Percentiles rank a stretch among this genome's conserved stretches.
phyloP scores from a whole-genome alignment of 2,888 invertebrate genomes.

The Penaeus monodon region DNA sequence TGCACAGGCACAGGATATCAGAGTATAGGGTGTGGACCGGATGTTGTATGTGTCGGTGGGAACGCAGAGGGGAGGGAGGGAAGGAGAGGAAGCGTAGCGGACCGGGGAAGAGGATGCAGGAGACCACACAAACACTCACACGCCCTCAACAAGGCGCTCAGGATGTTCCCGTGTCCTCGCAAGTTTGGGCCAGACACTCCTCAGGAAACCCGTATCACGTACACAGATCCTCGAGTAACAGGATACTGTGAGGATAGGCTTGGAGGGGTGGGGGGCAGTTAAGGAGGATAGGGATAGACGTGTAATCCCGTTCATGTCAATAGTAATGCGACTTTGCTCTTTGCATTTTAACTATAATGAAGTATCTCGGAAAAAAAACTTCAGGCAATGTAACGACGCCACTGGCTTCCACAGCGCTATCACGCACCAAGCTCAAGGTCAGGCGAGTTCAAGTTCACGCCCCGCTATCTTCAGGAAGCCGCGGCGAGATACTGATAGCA shows the following conservation, averaged over 20 bases:
- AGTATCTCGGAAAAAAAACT: too few species aligned
- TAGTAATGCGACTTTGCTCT: too few species aligned
- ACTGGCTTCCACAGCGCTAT: too few species aligned
- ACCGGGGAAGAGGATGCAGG: too few species aligned
- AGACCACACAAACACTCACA: conserved; percentile 3
- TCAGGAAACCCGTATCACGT: neutral
- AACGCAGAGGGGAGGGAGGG: neutral
- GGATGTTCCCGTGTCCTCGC: too few species aligned
- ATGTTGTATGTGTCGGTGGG: neutral
- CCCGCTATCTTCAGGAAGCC: conserved; percentile 52
- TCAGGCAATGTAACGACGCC: too few species aligned
- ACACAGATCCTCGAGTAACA: conserved; percentile 8
- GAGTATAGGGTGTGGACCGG: neutral
- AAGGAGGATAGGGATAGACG: neutral
- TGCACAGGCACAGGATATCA: too few species aligned
- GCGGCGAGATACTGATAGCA: conserved; percentile 32
- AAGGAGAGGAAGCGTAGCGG: too few species aligned
- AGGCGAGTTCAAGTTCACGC: conserved; percentile 53
- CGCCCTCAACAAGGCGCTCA: neutral
- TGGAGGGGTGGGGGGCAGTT: neutral
- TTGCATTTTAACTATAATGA: too few species aligned
- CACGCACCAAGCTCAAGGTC: conserved; percentile 28
- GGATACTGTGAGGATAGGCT: neutral
- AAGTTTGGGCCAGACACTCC: too few species aligned
- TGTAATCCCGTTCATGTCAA: neutral